Evolutionary conservation across 1,140 invertebrate species (phyloP), one percentile per base, ranked within the genome.

Genomic region (Magallana angulata): DNA sequence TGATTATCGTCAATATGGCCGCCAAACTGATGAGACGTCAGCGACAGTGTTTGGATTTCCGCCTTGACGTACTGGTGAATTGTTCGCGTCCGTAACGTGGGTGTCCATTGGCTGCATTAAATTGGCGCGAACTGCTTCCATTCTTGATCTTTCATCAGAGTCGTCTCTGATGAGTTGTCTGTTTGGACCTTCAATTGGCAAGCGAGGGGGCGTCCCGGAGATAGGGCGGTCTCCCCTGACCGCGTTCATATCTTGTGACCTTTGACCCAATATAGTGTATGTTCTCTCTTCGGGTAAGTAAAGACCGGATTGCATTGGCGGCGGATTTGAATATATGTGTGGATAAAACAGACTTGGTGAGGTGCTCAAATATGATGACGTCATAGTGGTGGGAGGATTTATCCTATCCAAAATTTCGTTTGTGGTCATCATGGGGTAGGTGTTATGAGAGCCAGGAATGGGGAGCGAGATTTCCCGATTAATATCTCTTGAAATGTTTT

Each of bases 331-430:
- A 85, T 89, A 90, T 4, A 93, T 85, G 62, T 93, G 91, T 24
- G 93, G 92, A 85, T 93, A 93, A 6, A 93, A 85, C 14, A 93
- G 92, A 24, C 91, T 89, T 16, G 88, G 62, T 11, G 92, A 90
- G 9, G 91, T 85, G 57, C 90, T 85, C 57, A 92, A 90, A 56
- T 89, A 88, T 0, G 91, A 91, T 18, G 90, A 82, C 9, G 90
- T 71, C 87, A 91, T 85, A 7, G 90, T 88, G 18, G 88, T 91
- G 16, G 89, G 86, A 14, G 89, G 89, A 76, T 91, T 91, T n/a
- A 93, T 89, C 48, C 89, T 80, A 68, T 84, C 89, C 30, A 91
- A 90, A 59, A 93, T 68, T 18, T 93, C 92, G 80, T 90, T 89
- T 57, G 91, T 89, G 12, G 91, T 88, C 80, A 93, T 89, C 84